Evolutionary conservation across 1,140 invertebrate species (phyloP), one percentile per base, ranked within the genome.

Genomic region (Brachionus sp.): DNA sequence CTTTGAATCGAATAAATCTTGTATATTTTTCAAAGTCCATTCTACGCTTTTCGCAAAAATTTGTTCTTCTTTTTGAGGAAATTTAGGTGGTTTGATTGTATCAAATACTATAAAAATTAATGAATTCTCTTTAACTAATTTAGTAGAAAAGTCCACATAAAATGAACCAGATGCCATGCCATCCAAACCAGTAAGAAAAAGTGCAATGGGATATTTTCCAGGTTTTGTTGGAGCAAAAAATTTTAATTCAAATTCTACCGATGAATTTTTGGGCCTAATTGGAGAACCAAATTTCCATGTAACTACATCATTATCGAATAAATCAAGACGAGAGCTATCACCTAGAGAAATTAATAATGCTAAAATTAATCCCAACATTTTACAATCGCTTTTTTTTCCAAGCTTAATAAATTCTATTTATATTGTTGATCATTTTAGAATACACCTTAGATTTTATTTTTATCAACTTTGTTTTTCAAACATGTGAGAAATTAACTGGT

Each of bases 241-340:
- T 33, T 82, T 57, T 16, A 82, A 19, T 16, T 50, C 37, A 37
- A 68, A 82, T 39, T 80, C 62, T 2, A 80, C 33, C 3, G 77
- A 80, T 10, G 35, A 42, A 66, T 80, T 80, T n/a, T 39, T n/a
- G 5, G 77, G 77, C 3, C n/a, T 13, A 44, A 80, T 42, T n/a
- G 16, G 29, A 62, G 77, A 80, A 25, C 77, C 77, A 33, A 62
- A 66, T 35, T 44, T 80, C 77, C 77, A 80, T 25, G 70, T 23
- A 25, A 46, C 39, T 12, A 75, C 70, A 10, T 35, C n/a, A 46
- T 75, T 16, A 25, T 75, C 66, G 29, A 19, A 57, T 7, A 5
- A 7, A 16, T 9, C 19, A n/a, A 57, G 9, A 19, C 16, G 46
- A 53, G n/a, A 53, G 16, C 46, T n/a, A 53, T 57, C 19, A 19